A percentile compares a stretch with the other conserved stretches of the same genome.
Conservation (phyloP, 2,888 invertebrate genomes). For the Bombylius discolor region DNA sequence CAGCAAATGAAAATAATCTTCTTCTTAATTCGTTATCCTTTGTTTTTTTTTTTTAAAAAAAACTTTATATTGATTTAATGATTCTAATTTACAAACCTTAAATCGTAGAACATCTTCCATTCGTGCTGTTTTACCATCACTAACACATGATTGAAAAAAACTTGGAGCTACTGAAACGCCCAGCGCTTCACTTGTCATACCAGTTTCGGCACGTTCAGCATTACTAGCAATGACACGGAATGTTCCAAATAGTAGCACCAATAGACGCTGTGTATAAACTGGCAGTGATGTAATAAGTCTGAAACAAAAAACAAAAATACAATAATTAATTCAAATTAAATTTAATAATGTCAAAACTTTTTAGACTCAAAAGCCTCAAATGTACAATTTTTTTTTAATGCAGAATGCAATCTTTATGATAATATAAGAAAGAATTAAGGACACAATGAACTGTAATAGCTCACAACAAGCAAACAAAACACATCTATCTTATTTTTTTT, state of each 20-base stretch:
- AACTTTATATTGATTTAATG: not conserved
- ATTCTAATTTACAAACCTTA: conserved; percentile 50
- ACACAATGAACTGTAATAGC: no score
- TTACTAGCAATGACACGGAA: conserved; percentile 90
- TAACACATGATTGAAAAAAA: conserved; percentile 91
- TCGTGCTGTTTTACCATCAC: conserved; percentile 86
- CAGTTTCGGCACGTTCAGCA: conserved; percentile 77
- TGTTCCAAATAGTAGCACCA: conserved; percentile 93
- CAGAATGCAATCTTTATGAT: no score
- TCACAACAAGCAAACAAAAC: no score
- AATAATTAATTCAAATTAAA: no score
- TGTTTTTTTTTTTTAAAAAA: no score
- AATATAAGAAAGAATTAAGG: no score
- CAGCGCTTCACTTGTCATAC: conserved; percentile 90
- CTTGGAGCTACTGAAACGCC: conserved; percentile 93
- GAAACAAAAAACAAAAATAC: conserved; percentile 20
- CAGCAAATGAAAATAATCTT: no score
- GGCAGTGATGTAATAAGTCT: conserved; percentile 82
- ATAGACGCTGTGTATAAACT: conserved; percentile 77
- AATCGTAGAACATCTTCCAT: conserved; percentile 92
- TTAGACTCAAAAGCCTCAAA: no score
- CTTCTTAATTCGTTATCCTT: no score
- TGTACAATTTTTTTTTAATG: no score
- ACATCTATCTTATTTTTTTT: no score
- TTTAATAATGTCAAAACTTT: no score